These are phyloP conservation scores for Hippocampus barbouri DNA, from an alignment of 2,113 vertebrate genomes.

Conservation along the genomic window DNA sequence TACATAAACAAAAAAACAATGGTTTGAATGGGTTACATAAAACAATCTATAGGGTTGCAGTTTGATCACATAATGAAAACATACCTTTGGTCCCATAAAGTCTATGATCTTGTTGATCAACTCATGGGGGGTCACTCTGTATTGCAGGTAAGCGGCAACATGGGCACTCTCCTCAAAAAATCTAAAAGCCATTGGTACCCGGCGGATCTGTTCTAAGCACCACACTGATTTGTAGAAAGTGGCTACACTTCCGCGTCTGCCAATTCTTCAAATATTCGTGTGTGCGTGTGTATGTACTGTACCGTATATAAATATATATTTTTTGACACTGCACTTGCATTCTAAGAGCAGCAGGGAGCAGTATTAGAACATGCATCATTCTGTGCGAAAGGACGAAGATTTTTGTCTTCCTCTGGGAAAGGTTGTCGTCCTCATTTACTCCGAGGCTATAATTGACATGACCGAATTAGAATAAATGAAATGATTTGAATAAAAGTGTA, in stretches of 20 bases:
- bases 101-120: conserved; percentile 56
- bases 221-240: too few relatives aligned
- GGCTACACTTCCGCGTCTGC: too few relatives aligned
- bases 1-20: background rate
- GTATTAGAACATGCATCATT: conserved; percentile 3
- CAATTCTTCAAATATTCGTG: background rate
- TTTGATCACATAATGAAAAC: background rate
- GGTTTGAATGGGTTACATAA: background rate
- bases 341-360: conserved; percentile 43
- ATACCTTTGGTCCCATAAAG: conserved; percentile 71
- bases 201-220: too few relatives aligned
- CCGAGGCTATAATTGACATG: background rate
- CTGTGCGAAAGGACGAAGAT: background rate
- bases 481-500: background rate
- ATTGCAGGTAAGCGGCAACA: conserved; percentile 64
- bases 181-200: conserved; percentile 63
- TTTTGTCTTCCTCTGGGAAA: background rate
- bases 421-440: background rate
- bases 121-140: conserved; percentile 59
- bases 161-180: conserved; percentile 71
- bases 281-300: background rate
- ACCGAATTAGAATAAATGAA: background rate
- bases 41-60: background rate
- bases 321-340: conserved; percentile 14
- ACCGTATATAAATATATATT: too few relatives aligned